Base-by-base conservation (phyloP, 1,140 invertebrate genomes). In the Drosophila burlai region DNA sequence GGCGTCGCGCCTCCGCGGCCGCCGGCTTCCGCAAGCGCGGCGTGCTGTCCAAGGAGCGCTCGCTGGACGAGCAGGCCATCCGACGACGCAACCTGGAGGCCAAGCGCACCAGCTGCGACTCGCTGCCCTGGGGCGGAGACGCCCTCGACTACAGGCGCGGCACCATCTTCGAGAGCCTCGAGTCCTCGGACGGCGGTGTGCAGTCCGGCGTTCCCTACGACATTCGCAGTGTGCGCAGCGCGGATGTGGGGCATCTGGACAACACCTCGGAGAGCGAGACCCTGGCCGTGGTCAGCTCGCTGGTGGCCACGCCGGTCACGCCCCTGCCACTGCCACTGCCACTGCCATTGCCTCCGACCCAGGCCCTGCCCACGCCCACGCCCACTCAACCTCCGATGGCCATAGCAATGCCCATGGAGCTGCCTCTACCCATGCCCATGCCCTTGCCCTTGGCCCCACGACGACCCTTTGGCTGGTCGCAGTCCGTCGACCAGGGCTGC, bases 31-130 rank as follows among this genome's bases (percentile, higher is more conserved):
- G 91, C 26, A 92, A 91, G 77, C 91, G 91, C 65, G 91, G 87
- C 74, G 81, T 93, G 59, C 80, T 93, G 62, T 80, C 87, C 71
- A 93, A 93, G 78, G 92, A 93, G 54, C 86, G 92, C 59, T 93
- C 92, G 26, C 78, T 93, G 24, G 92, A 93, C 76, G 92, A 93
- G 80, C 92, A 93, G 77, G 91, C 91, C 60, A 91, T 91, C 62
- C 77, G 92, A 38, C 83, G 92, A 54, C 87, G 92, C 54, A 93
- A 86, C 24, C 63, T 93, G 49, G 92, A 93, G 81, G 91, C 91
- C 45, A 93, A 93, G 55, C 92, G 92, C 55, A 93, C 91, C 83
- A 93, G 92, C 65, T 93, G 92, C 63, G 92, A 93, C 47, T 93
- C 91, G 43, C 60, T 93, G 67, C 92, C 92, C 3, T 93, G 92